Percentiles rank a stretch among this genome's conserved stretches.
Evolutionary conservation across 2,797 vertebrate genomes (phyloP).

Genomic region (Distichodus sexfasciatus): DNA sequence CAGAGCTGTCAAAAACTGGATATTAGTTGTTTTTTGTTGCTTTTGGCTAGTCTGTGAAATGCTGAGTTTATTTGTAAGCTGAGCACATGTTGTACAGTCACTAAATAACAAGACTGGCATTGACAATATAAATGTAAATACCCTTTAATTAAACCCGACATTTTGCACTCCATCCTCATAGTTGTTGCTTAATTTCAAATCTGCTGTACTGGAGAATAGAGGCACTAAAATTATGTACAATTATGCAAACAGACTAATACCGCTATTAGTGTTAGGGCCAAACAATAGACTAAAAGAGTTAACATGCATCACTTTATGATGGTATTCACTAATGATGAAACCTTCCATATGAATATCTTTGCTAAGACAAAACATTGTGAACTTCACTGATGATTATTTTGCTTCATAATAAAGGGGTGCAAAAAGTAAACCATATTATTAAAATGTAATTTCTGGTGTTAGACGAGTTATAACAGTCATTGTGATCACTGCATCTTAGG

Average conservation of each 20-base stretch:
- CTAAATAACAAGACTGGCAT: neutral
- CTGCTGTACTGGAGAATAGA: neutral
- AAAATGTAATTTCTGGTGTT: too few relatives aligned
- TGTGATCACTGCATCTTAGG: too few relatives aligned
- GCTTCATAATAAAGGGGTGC: too few relatives aligned
- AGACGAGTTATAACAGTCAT: too few relatives aligned
- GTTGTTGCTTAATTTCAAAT: neutral
- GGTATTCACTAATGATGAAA: neutral
- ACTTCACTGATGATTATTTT: too few relatives aligned
- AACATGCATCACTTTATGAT: constrained; percentile 58
- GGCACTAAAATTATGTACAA: neutral
- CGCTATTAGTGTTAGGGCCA: constrained; percentile 26
- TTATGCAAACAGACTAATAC: neutral
- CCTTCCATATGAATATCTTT: constrained; percentile 50
- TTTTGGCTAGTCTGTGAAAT: neutral
- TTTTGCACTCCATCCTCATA: neutral
- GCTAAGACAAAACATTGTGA: constrained; percentile 29
- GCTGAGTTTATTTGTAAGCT: neutral
- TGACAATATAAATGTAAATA: neutral
- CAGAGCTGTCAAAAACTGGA: too few relatives aligned
- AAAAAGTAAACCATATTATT: too few relatives aligned
- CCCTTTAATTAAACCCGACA: neutral
- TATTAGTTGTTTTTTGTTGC: too few relatives aligned
- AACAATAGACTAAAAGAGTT: constrained; percentile 64
- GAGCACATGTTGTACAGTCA: too few relatives aligned